Evolutionary conservation across 2,113 vertebrate genomes (phyloP).

Genomic region (Lontra canadensis): DNA sequence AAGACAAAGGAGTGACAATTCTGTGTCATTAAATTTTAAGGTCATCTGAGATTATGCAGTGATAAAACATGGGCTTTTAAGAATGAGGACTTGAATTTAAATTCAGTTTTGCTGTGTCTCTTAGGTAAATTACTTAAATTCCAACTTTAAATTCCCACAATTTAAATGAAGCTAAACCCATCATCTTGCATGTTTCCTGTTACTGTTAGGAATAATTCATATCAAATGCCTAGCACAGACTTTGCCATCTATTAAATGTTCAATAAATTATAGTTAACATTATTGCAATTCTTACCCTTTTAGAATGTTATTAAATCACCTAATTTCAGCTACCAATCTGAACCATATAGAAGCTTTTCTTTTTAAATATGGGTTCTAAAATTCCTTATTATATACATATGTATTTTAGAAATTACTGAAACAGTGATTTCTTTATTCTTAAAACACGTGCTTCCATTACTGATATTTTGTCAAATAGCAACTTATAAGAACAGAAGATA

Average conservation of each 20-base stretch:
- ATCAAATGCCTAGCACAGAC: neutral
- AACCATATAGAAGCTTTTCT: neutral
- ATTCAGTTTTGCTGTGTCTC: neutral
- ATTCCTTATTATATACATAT: neutral
- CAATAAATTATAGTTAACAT: neutral
- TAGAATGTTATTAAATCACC: conserved; percentile 3
- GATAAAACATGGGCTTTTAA: neutral
- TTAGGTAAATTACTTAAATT: neutral
- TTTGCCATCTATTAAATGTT: neutral
- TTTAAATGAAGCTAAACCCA: neutral
- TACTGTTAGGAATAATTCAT: neutral
- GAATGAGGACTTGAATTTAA: neutral
- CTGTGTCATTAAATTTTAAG: neutral
- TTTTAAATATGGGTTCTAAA: neutral
- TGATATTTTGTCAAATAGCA: conserved; percentile 43
- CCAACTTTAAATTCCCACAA: conserved; percentile 1
- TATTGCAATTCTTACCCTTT: neutral
- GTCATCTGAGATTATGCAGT: neutral
- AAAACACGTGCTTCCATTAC: conserved; percentile 10
- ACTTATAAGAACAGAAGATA: conserved; percentile 14
- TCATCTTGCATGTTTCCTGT: neutral
- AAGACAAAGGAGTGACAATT: neutral
- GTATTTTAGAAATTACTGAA: neutral
- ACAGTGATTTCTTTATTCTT: neutral
- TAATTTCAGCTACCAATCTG: neutral